Base-by-base conservation (phyloP, 2,113 vertebrate species). In the Callionymus lyra region DNA sequence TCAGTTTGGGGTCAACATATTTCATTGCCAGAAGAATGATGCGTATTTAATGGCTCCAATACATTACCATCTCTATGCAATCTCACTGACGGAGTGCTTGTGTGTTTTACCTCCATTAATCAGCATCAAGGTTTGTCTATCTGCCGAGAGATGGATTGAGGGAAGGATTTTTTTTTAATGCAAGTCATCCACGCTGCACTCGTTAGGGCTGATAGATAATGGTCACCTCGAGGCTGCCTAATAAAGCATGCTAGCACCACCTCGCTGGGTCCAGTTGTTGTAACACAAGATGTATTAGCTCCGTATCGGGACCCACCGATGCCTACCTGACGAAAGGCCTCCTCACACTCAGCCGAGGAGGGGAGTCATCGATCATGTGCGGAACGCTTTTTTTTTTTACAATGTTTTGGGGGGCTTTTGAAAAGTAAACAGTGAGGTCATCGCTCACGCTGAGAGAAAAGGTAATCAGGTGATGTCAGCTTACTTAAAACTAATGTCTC, bases 271-370 rank as follows among this genome's bases (percentile, higher is more conserved):
- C 89, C 79, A 93, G 92, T 95, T 97, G 97, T 94, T 94, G 93
- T 85, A 97, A 90, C 90, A 86, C 85, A 95, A 97, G 92, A 97
- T 95, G 83, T 97, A 97, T 97, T 90, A 87, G 87, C 82, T 88
- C 94, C 92, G 95, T 97, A 94, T 87, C 89, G 90, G 82, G 88
- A 96, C 86, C 90, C 93, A 94, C 85, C 93, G 92, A 93, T 92
- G 94, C 92, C 92, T 92, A 94, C 91, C 87, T 95, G 91, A 92
- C 91, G 89, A 91, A 94, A 86, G 89, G 86, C 87, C 88, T 84
- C 76, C 86, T 85, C 88, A 81, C 88, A n/a, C 87, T 84, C 87
- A 87, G 90, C 87, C 88, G 87, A 77, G 81, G 86, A 82, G 87
- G 84, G 67, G 83, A 85, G 85, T 74, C 86, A 93, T 96, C 89